These are phyloP conservation scores for Sesia apiformis DNA, from an alignment of 2,888 invertebrate species.

Conservation along the genomic window DNA sequence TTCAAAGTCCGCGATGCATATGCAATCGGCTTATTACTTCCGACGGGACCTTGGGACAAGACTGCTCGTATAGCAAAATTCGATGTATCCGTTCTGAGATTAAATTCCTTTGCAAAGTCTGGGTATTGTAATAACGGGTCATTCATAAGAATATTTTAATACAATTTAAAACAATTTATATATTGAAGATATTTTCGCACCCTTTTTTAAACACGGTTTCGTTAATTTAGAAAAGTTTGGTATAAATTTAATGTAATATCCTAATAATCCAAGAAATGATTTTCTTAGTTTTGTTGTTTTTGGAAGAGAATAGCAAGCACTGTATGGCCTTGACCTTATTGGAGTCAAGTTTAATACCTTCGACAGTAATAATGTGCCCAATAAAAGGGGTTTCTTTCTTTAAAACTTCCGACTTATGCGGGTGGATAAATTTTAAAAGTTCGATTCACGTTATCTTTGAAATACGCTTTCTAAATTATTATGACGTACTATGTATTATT, in stretches of 20 bases:
- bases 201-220: neutral
- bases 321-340: neutral
- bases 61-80: neutral
- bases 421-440: neutral
- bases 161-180: neutral
- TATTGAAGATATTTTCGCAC: neutral
- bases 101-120: neutral
- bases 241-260: neutral
- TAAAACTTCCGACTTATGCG: neutral
- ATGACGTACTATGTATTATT: neutral
- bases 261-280: neutral
- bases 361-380: neutral
- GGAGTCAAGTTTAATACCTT: neutral
- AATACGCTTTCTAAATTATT: neutral
- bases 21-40: neutral
- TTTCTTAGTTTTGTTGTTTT: neutral
- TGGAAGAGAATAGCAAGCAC: neutral
- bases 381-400: neutral
- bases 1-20: neutral
- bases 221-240: neutral
- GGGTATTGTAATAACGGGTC: neutral
- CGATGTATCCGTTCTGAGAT: neutral
- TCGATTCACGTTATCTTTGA: neutral
- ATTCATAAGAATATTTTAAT: neutral
- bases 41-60: neutral